phyloP scores from a whole-genome alignment of 1,140 invertebrate species.

The Polypedilum vanderplanki region DNA sequence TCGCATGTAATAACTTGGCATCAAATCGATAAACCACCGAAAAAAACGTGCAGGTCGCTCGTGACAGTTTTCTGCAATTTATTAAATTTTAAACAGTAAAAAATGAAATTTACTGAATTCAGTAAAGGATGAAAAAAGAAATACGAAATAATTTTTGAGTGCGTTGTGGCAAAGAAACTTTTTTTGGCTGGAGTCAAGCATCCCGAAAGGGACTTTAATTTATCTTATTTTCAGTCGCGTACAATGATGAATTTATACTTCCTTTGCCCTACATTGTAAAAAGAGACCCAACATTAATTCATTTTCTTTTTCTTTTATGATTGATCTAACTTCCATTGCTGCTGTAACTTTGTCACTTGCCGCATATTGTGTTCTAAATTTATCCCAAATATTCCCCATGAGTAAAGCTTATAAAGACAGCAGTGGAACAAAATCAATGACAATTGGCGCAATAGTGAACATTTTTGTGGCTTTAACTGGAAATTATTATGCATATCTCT shows the following conservation, averaged over 20 bases:
- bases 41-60: background rate
- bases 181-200: background rate
- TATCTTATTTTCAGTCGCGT: background rate
- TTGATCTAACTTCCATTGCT: too few species aligned
- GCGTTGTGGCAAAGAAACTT: background rate
- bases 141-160: too few species aligned
- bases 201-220: background rate
- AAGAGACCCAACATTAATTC: too few species aligned
- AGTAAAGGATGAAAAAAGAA: background rate
- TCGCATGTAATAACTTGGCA: background rate
- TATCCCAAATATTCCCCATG: too few species aligned
- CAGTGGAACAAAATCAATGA: too few species aligned
- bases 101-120: background rate
- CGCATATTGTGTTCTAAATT: too few species aligned
- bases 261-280: background rate
- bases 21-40: background rate
- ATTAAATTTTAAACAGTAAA: background rate
- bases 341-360: too few species aligned
- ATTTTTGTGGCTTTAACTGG: too few species aligned
- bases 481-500: too few species aligned
- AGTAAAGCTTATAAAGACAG: too few species aligned
- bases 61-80: background rate
- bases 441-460: too few species aligned
- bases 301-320: too few species aligned
- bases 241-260: background rate